These are phyloP conservation scores for Benthosema pterotum DNA, from an alignment of 2,797 vertebrate genomes.

Conservation along the genomic window DNA sequence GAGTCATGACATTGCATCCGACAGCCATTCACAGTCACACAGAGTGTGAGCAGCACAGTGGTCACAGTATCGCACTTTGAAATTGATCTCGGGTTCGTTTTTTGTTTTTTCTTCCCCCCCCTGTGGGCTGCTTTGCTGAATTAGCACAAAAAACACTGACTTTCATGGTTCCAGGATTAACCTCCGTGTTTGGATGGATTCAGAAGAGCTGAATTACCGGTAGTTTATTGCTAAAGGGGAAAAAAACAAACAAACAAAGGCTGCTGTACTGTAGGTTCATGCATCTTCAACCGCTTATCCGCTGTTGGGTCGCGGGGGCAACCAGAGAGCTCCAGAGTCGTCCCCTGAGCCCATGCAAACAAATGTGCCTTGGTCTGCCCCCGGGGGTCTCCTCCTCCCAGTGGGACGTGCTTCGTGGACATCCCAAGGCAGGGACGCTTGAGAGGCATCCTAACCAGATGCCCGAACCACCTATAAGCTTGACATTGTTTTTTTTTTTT, in stretches of 20 bases:
- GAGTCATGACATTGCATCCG: neutral
- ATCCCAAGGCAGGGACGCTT: too few species aligned
- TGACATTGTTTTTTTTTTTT: slow-evolving; percentile 13
- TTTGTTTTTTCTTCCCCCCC: slow-evolving; percentile 14
- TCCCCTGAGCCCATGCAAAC: too few species aligned
- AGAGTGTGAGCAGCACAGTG: neutral
- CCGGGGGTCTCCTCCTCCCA: too few species aligned
- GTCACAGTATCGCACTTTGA: slow-evolving; percentile 6
- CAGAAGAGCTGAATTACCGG: slow-evolving; percentile 6
- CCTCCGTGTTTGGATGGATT: slow-evolving; percentile 15
- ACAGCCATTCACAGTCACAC: neutral
- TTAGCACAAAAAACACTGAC: slow-evolving; percentile 22
- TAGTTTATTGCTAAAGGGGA: too few species aligned
- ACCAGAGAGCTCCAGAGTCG: too few species aligned
- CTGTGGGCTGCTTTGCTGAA: slow-evolving; percentile 29
- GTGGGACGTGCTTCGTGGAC: too few species aligned
- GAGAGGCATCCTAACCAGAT: too few species aligned
- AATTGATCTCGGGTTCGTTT: slow-evolving; percentile 10
- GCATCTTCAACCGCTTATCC: too few species aligned
- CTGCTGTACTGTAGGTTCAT: neutral
- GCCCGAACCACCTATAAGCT: too few species aligned
- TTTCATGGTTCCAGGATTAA: slow-evolving; percentile 28
- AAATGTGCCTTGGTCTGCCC: too few species aligned
- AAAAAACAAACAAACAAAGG: slow-evolving; percentile 12
- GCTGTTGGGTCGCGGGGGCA: too few species aligned